Base-by-base conservation (phyloP, 2,888 invertebrate genomes). In the Chalcis sispes region DNA sequence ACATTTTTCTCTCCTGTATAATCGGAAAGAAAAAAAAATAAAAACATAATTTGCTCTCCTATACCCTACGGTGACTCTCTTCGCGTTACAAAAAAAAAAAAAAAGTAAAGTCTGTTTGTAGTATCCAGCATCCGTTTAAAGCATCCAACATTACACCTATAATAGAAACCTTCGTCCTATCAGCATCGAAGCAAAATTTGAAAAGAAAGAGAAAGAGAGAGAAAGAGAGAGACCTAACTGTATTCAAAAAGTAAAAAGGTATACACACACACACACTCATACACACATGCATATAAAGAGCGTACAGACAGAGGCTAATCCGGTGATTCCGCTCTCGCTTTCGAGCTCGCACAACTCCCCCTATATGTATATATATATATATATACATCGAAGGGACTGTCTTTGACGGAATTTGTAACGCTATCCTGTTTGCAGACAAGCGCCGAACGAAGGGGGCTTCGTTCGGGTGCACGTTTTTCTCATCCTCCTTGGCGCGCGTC, bases 301-400 rank as follows among this genome's bases (percentile, higher is more conserved):
- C 46, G 20, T 27, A 61, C 59, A 58, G 73, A 73, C 27, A 66
- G 62, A 69, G 76, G 82, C 84, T 88, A 87, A 88, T 87, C 88
- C 86, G 84, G 84, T 86, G 86, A 87, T 88, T 88, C 83, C 83
- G 82, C 83, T 82, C 78, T 76, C n/a, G n/a, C n/a, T n/a, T n/a
- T n/a, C n/a, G n/a, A n/a, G n/a, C n/a, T n/a, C n/a, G 81, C 76
- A 79, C 80, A 78, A 79, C 81, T 83, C 81, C 78, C 69, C 79
- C 32, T 36, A 36, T 36, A 36, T 36, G 36, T 36, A 36, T 36
- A 10, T 36, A 36, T 36, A 36, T 10, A 36, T 10, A 36, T 36
- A 36, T 36, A 36, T 10, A 10, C 10, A 36, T 32, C 32, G 15
- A 42, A n/a, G n/a, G 77, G 10, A 20, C 15, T 3, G 25, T 36